These are phyloP conservation scores for Muscicapa comitata DNA, from an alignment of 2,797 vertebrate genomes.

Conservation along the genomic window DNA sequence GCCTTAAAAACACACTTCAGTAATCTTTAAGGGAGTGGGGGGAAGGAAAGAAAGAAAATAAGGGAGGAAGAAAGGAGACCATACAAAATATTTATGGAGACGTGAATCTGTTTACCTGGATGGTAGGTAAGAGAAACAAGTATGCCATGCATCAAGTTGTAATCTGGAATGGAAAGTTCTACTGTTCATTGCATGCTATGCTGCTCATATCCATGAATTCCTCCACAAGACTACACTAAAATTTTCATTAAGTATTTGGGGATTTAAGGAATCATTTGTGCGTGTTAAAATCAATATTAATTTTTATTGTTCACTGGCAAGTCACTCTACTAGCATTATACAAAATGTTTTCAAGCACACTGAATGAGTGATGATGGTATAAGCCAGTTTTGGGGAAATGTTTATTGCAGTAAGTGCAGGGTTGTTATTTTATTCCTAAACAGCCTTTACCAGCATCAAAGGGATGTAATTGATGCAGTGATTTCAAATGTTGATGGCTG, in stretches of 20 bases:
- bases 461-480: conserved; percentile 24
- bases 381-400: conserved; percentile 52
- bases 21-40: not conserved
- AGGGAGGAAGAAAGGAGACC: fast-evolving
- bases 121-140: not conserved
- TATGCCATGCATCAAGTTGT: not conserved
- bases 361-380: conserved; percentile 50
- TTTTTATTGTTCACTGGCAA: conserved; percentile 15
- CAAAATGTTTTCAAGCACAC: not conserved
- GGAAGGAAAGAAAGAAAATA: no score
- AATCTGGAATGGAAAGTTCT: not conserved
- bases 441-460: conserved; percentile 32
- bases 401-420: conserved; percentile 48
- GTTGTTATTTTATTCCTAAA: conserved; percentile 41
- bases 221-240: not conserved
- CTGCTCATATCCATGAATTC: not conserved
- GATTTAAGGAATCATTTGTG: conserved; percentile 4
- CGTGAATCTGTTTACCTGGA: not conserved
- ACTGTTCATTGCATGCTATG: not conserved
- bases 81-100: not conserved
- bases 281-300: conserved; percentile 36
- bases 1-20: not conserved
- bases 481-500: conserved; percentile 47
- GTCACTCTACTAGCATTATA: not conserved
- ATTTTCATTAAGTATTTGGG: not conserved